Evolutionary conservation across 2,113 vertebrate species (phyloP), one percentile per base, ranked within the genome.

Genomic region (Hemiprocne comata): DNA sequence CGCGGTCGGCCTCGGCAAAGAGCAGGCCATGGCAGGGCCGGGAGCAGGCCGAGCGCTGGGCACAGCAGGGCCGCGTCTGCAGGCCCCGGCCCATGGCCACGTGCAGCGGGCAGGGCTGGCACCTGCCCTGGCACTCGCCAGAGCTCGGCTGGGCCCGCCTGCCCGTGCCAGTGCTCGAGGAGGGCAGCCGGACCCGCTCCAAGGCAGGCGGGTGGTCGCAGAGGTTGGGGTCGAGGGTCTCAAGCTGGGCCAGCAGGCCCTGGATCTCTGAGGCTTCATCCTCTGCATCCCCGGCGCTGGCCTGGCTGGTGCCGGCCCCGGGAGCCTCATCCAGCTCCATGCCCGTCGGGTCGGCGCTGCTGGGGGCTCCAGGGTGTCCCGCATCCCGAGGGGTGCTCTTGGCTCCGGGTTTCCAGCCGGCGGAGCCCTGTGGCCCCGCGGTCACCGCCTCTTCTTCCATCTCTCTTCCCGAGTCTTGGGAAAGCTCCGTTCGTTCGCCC

Each of bases 1-100:
- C 98, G 8, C 98, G 97, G 77, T 98, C 97, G 3, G 96, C 97
- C 66, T 99, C 98, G 0, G 98, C 98, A 1, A 99, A 99, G 38
- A 99, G 97, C 64, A 99, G 97, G 6, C 99, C 99, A 0, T 98
- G 98, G 60, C 96, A 97, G 21, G 97, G 96, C 53, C 64, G 94
- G 18, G 76, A 28, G 19, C 58, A 60, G 60, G 55, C 9, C 0
- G 80, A 40, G 66, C n/a, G 87, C 60, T 29, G 80, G 11, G 88
- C 15, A 1, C 85, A 95, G 85, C 91, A 94, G 28, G 87, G 77
- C 21, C 7, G 72, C 1, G 66, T 29, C 3, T 83, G 85, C 88
- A 97, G 84, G 73, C 98, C 98, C 3, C 78, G 97, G 62, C 97
- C 98, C 0, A 90, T 98, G 76, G 97, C 97, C 3, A 98, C 87